A percentile compares a stretch with the other conserved stretches of the same genome.
phyloP scores from a whole-genome alignment of 2,888 invertebrate genomes.

The Unio delphinus region DNA sequence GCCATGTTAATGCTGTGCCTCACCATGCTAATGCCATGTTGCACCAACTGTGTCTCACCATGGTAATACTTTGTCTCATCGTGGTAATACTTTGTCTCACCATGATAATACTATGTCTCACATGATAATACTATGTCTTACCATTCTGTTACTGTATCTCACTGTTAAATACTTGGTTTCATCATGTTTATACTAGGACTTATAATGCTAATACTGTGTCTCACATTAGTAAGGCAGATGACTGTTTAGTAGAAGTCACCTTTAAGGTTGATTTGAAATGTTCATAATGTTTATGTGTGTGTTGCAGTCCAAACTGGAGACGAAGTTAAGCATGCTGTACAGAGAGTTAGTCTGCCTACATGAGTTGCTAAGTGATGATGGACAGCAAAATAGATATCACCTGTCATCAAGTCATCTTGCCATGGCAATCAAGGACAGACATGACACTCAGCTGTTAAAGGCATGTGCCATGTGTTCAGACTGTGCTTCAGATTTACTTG shows the following conservation, averaged over 20 bases:
- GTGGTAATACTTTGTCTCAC: no score
- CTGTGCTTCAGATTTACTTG: conserved; percentile 54
- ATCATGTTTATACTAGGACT: no score
- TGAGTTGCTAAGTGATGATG: conserved; percentile 25
- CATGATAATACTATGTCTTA: no score
- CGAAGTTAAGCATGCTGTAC: conserved; percentile 57
- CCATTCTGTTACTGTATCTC: no score
- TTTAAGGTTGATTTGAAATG: background rate
- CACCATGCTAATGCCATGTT: no score
- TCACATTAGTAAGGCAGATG: no score
- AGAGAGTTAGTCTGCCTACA: conserved; percentile 55
- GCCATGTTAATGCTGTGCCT: no score
- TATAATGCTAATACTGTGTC: no score
- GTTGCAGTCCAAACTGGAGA: conserved; percentile 61
- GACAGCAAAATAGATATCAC: conserved; percentile 10
- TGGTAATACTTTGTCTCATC: no score
- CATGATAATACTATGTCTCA: no score
- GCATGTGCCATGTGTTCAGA: conserved; percentile 58
- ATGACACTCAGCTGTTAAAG: conserved; percentile 46
- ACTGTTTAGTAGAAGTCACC: background rate
- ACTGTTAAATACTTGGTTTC: no score
- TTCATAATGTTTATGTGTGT: conserved; percentile 3
- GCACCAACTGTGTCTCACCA: no score
- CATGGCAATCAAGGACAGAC: conserved; percentile 45
- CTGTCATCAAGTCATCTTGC: conserved; percentile 38